Evolutionary conservation across 2,797 vertebrate genomes (phyloP).

Genomic region (Tragopan temminckii): DNA sequence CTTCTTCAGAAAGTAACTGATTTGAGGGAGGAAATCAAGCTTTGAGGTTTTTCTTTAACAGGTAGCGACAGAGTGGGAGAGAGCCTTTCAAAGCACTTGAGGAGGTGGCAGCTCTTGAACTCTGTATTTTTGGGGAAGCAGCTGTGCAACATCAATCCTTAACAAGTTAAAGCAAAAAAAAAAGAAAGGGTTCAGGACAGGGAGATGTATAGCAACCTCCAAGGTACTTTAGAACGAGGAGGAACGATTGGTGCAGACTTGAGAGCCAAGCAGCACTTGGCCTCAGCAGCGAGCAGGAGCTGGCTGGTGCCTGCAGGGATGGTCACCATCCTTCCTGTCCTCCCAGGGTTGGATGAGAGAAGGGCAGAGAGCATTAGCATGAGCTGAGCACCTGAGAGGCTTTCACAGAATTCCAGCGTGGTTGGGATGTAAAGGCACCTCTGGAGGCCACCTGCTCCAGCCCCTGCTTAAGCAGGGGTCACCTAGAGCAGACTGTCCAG

Average conservation of each 20-base stretch:
- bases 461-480: not conserved
- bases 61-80: not conserved
- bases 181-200: not conserved
- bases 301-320: not conserved
- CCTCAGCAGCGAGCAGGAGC: not conserved
- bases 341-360: not conserved
- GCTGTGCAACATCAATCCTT: not conserved
- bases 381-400: not conserved
- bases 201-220: not conserved
- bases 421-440: not conserved
- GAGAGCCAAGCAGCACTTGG: not conserved
- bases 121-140: slow-evolving; percentile 31
- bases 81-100: slow-evolving; percentile 54
- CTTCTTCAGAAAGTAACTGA: slow-evolving; percentile 26
- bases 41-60: slow-evolving; percentile 66
- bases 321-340: not conserved
- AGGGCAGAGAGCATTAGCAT: accelerated
- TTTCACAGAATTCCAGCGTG: not conserved
- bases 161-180: not conserved
- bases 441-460: not conserved
- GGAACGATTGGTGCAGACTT: not conserved
- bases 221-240: accelerated
- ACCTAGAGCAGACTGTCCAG: not conserved
- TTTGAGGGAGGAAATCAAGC: slow-evolving; percentile 42
- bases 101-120: not conserved